phyloP scores from a whole-genome alignment of 2,888 invertebrate genomes.

The Cinara cedri region DNA sequence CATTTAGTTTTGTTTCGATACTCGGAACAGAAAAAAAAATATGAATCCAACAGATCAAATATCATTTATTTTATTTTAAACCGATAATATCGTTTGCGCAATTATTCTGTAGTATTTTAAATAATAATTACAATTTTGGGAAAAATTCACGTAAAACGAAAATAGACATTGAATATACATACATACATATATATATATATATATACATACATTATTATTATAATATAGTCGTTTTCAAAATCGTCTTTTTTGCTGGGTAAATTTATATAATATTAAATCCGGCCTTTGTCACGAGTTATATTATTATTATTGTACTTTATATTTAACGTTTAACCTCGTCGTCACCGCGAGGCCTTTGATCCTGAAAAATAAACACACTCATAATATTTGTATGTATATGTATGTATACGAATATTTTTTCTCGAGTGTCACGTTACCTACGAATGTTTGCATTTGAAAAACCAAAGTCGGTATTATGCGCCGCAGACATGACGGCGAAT shows the following conservation, averaged over 20 bases:
- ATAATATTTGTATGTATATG: conserved; percentile 19
- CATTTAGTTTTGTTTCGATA: too few species aligned
- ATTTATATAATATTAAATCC: background rate
- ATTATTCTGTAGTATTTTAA: background rate
- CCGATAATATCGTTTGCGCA: too few species aligned
- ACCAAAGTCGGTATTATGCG: conserved; percentile 41
- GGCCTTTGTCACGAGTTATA: background rate
- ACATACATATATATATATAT: too few species aligned
- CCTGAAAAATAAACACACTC: conserved; percentile 23
- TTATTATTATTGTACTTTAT: background rate
- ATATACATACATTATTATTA: background rate
- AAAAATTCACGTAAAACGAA: too few species aligned
- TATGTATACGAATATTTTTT: conserved; percentile 18
- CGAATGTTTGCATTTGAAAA: conserved; percentile 50
- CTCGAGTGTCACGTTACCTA: conserved; percentile 23
- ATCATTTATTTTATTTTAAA: too few species aligned
- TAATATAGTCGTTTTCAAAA: background rate
- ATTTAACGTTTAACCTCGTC: conserved; percentile 4
- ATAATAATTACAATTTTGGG: background rate
- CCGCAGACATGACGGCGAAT: conserved; percentile 20
- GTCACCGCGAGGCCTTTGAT: conserved; percentile 41
- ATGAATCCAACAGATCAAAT: too few species aligned
- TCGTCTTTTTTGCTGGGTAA: background rate
- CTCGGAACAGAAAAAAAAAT: too few species aligned
- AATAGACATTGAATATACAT: too few species aligned